Evolutionary conservation across 2,113 vertebrate species (phyloP), one percentile per base, ranked within the genome.

Genomic region (Morone chrysops): DNA sequence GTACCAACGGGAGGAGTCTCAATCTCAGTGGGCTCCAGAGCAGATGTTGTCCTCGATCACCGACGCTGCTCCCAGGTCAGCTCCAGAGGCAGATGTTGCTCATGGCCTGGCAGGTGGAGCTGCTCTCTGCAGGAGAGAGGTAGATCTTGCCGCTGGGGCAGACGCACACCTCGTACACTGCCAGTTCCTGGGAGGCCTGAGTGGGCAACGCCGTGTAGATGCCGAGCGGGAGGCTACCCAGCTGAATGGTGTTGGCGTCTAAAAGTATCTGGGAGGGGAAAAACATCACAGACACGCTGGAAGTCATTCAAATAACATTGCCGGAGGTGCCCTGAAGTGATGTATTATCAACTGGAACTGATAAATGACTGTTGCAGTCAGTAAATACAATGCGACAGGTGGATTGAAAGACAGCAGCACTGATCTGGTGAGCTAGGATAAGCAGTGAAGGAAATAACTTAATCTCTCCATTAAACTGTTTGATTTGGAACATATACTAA

Each of bases 91-190:
- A 99, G 93, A 98, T 94, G 93, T 93, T 97, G 96, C 97, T 98
- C 89, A 96, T 96, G 90, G 96, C 94, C 89, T 99, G 97, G 92
- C 98, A 99, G 8, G 97, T 98, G 92, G 98, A 99, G 81, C 96
- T 91, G 53, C 93, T 93, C 94, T 96, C 97, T 41, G 97, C 98
- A 6, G 98, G 97, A 67, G 98, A 97, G 82, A 98, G 96, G 95
- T 99, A 99, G 6, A 99, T 96, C 96, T 98, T 99, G 53, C 98
- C 98, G 70, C 89, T 99, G 90, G 98, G 97, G 87, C 98, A 99
- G 77, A 96, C 95, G 2, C 98, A 99, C 83, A 99, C 95, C 92
- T 99, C 98, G 20, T 96, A 99, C 43, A 98, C 95, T 48, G 95
- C 96, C 95, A 97, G 97, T 54, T 93, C 96, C 70, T 94, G 86